Conservation (phyloP, 2,888 invertebrate genomes). For the Cyclophora punctaria region DNA sequence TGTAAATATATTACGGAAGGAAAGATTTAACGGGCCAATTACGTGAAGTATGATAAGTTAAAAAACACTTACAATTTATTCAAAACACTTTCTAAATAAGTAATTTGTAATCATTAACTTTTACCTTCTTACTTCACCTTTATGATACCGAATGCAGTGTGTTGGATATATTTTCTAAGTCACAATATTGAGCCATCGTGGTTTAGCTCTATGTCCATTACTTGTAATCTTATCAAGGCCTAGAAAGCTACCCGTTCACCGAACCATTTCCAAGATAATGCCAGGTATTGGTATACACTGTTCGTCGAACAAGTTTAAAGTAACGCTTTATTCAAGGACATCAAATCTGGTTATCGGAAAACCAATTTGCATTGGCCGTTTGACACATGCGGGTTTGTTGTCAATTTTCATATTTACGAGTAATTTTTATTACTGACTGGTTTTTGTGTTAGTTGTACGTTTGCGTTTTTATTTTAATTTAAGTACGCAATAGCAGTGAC, state of each 20-base stretch:
- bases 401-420: too few relatives aligned
- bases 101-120: slow-evolving; percentile 8
- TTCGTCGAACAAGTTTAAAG: too few relatives aligned
- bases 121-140: too few relatives aligned
- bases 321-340: background rate
- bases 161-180: background rate
- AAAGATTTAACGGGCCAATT: background rate
- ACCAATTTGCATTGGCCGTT: too few relatives aligned
- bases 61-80: slow-evolving; percentile 5
- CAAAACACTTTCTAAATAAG: slow-evolving; percentile 16
- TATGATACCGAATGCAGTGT: background rate
- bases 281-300: background rate
- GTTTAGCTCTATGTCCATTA: background rate
- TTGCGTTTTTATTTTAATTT: too few relatives aligned
- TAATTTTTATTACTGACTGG: too few relatives aligned
- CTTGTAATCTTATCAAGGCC: background rate
- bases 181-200: background rate
- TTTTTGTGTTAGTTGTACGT: too few relatives aligned
- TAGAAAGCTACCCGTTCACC: background rate
- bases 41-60: background rate
- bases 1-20: background rate
- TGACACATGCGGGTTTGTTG: too few relatives aligned
- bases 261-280: background rate
- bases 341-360: background rate
- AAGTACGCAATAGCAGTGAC: too few relatives aligned